Conservation (phyloP, 2,797 vertebrate genomes). For the Zalophus californianus region DNA sequence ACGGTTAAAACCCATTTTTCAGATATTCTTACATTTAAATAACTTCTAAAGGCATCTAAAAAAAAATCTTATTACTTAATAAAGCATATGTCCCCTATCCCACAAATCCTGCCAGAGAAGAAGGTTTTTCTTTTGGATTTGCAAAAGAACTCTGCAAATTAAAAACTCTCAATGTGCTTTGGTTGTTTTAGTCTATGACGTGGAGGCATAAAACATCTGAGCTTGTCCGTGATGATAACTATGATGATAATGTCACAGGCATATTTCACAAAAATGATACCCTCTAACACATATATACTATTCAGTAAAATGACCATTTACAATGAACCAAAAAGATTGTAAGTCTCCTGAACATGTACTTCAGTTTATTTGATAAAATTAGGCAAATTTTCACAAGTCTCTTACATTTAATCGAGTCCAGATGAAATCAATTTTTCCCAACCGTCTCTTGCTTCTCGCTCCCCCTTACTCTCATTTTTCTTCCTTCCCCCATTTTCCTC, state of each 20-base stretch:
- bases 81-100: background rate
- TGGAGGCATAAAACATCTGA: constrained; percentile 32
- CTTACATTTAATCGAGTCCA: background rate
- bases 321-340: background rate
- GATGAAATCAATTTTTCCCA: background rate
- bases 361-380: constrained; percentile 41
- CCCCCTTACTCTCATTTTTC: background rate
- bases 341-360: background rate
- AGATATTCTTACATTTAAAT: background rate
- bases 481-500: background rate
- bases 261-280: constrained; percentile 46
- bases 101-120: background rate
- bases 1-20: background rate
- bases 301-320: constrained; percentile 32
- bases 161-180: background rate
- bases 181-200: constrained; percentile 21
- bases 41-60: background rate
- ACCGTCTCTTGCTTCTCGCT: background rate
- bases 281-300: background rate
- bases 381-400: constrained; percentile 42
- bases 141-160: background rate
- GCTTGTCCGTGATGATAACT: constrained; percentile 4
- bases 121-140: constrained; percentile 42
- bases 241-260: background rate
- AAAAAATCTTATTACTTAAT: constrained; percentile 24